Base-by-base conservation (phyloP, 2,888 invertebrate species). In the Diplolepis rosae region DNA sequence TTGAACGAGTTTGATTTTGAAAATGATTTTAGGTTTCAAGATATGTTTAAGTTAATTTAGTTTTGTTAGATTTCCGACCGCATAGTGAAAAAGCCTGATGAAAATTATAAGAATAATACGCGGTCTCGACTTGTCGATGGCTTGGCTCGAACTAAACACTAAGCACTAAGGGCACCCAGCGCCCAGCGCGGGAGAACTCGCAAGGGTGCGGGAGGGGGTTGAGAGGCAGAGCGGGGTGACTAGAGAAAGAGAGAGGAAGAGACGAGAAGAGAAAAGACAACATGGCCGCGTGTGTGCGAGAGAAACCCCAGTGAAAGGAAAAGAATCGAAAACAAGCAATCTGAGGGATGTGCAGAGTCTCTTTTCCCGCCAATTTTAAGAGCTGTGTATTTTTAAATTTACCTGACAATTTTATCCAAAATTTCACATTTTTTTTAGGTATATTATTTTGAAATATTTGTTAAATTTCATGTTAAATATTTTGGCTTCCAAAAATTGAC, bases 81-180 rank as follows among this genome's bases (percentile, higher is more conserved):
- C 18, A 18, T 18, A 15, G 7, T 6, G 18, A 0, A 45, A 11
- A 45, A 45, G 18, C 7, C 7, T 18, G 18, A 45, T 15, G 45
- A n/a, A 7, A 2, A 3, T 45, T 6, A 18, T 1, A 45, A 2
- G 61, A 61, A 39, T 22, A 39, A 22, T 39, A 30, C 18, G 35
- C 24, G 39, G n/a, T 18, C 61, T 39, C 0, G 2, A 22, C 61
- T 24, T 24, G 22, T 6, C 35, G 24, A 18, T 39, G 61, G 61
- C 22, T 61, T 39, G 24, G 35, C 39, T 32, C 24, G 39, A 61
- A 45, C 45, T 45, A 18, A 45, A n/a, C 9, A n/a, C n/a, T n/a
- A n/a, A n/a, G 45, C 15, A 61, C 35, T 61, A 61, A 61, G 61
- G 61, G 61, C 61, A 61, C 13, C 13, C 11, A 56, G 61, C 61